A percentile compares a stretch with the other conserved stretches of the same genome.
These are phyloP conservation scores for human DNA, from an alignment of 2,113 vertebrate genomes.

Conservation along the genomic window GRCh38 chr3:192465001-192465500, in stretches of 20 bases:
- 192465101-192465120: slow-evolving; percentile 16
- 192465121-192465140: neutral
- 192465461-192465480: neutral
- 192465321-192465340: neutral
- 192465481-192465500: neutral
- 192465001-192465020: neutral
- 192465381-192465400: neutral
- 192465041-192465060: neutral
- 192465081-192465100: neutral
- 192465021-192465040: neutral
- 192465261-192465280: neutral
- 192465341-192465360: neutral
- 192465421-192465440: neutral
- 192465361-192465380: neutral
- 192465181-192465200: neutral
- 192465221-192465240: neutral
- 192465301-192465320: neutral
- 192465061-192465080: neutral
- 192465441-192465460: neutral
- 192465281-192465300: neutral
- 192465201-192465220: neutral
- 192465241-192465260: slow-evolving; percentile 1
- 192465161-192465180: neutral
- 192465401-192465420: neutral
- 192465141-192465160: neutral